A percentile compares a stretch with the other conserved stretches of the same genome.
Evolutionary conservation across 2,113 vertebrate genomes (phyloP).

Genomic region (Notarius lentiginosus): DNA sequence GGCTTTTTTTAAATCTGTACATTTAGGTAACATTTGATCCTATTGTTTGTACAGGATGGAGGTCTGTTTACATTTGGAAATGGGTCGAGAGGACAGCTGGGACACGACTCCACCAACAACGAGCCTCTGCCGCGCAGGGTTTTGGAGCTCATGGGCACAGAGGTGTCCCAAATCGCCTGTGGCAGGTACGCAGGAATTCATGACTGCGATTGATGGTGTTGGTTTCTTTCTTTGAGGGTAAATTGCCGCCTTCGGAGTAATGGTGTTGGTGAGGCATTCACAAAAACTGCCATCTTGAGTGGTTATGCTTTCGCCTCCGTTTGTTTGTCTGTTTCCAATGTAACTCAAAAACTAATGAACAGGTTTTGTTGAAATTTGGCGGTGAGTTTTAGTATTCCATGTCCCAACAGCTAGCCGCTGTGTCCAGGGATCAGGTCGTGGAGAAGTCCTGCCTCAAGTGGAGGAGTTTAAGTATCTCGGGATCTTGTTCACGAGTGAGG

Average conservation of each 20-base stretch:
- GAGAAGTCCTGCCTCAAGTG: too few relatives aligned
- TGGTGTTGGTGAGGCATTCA: not conserved
- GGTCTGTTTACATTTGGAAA: constrained; percentile 90
- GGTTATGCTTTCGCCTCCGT: too few relatives aligned
- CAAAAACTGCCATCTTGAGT: not conserved
- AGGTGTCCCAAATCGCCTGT: constrained; percentile 89
- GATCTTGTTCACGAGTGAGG: too few relatives aligned
- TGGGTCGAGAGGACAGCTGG: constrained; percentile 84
- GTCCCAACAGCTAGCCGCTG: too few relatives aligned
- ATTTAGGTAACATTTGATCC: not conserved
- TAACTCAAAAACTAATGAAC: too few relatives aligned
- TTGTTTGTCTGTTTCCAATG: too few relatives aligned
- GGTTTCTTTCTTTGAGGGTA: not conserved
- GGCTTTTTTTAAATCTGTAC: not conserved
- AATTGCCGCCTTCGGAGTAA: not conserved
- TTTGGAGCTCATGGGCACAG: constrained; percentile 88
- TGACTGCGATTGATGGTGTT: not conserved
- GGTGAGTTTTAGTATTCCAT: too few relatives aligned
- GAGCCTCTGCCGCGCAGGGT: constrained; percentile 87
- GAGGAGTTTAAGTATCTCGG: too few relatives aligned
- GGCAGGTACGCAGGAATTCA: constrained; percentile 73
- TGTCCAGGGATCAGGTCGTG: too few relatives aligned
- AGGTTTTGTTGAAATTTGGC: too few relatives aligned
- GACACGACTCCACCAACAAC: constrained; percentile 84
- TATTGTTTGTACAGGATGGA: constrained; percentile 73